Evolutionary conservation across 2,888 invertebrate genomes (phyloP), one percentile per base, ranked within the genome.

Genomic region (Andrena camellia): DNA sequence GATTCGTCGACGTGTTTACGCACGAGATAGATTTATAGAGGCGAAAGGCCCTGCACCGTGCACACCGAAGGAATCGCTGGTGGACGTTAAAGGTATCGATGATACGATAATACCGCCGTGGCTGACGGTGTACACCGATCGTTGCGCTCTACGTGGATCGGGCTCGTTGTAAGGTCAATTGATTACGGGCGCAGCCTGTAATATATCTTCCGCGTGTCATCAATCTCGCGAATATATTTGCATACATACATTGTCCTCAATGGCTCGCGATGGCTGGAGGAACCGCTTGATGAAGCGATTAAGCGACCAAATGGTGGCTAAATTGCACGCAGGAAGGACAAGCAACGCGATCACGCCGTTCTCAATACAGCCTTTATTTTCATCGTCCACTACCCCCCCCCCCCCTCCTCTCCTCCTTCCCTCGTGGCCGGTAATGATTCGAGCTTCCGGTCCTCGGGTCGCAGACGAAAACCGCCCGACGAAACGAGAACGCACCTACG

Each of bases 191-290:
- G 50, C 50, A 68, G 35, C 63, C 33, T 13, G 69, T 73, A 57
- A 79, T 78, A 70, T 82, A 74, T 75, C 85, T 80, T 86, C 82
- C 75, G 75, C 72, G 79, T 76, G 64, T 85, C 82, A 85, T 85
- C 80, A 79, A 87, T 85, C 85, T 86, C 63, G 59, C 79, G n/a
- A 77, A 76, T 75, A 50, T 73, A 78, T 85, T 79, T 70, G 82
- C 86, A 76, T 77, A 80, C 73, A 33, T 77, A 74, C 60, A 63
- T 71, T 64, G 86, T 54, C 68, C 85, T 50, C 71, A 66, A 64
- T 64, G 75, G 62, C 57, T 72, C 59, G 67, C 71, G 73, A 59
- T 57, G 52, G 62, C 26, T 59, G 60, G 76, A 68, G 75, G 66
- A 54, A 62, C 74, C 63, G 73, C 60, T 67, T 48, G 83, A 87